Conservation (phyloP, 2,113 vertebrate species). For the Rattus rattus region DNA sequence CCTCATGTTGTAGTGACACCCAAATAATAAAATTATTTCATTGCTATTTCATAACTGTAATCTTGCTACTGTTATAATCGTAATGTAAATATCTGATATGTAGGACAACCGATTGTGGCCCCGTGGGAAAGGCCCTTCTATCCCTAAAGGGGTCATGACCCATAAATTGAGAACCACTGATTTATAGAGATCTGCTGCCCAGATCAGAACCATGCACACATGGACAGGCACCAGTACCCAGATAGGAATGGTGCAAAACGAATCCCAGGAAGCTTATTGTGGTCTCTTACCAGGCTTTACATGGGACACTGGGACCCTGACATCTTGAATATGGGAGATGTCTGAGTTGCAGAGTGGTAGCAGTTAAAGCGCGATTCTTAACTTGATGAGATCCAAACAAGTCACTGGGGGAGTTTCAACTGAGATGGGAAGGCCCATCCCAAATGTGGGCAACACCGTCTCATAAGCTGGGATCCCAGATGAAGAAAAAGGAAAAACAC, state of each 20-base stretch:
- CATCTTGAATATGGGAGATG: not conserved
- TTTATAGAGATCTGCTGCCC: not conserved
- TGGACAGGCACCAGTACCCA: not conserved
- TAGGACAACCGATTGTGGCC: not conserved
- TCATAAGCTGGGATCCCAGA: not conserved
- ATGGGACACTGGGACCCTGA: not conserved
- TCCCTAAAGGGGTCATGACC: not conserved
- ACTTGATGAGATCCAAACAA: not conserved
- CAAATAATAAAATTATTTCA: not conserved
- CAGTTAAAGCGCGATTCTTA: not conserved
- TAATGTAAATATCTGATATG: not conserved
- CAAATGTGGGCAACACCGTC: not conserved
- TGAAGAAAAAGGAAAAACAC: not conserved
- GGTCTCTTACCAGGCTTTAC: too few species aligned
- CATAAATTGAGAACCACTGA: not conserved
- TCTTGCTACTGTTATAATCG: not conserved
- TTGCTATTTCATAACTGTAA: not conserved
- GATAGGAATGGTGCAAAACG: not conserved
- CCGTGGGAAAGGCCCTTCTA: not conserved
- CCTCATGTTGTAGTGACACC: not conserved
- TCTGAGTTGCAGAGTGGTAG: not conserved
- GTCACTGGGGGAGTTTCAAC: not conserved
- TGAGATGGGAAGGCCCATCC: not conserved
- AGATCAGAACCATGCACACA: not conserved
- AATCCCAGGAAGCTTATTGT: not conserved